phyloP scores from a whole-genome alignment of 2,797 vertebrate genomes.

The Coranthus polyacanthus region DNA sequence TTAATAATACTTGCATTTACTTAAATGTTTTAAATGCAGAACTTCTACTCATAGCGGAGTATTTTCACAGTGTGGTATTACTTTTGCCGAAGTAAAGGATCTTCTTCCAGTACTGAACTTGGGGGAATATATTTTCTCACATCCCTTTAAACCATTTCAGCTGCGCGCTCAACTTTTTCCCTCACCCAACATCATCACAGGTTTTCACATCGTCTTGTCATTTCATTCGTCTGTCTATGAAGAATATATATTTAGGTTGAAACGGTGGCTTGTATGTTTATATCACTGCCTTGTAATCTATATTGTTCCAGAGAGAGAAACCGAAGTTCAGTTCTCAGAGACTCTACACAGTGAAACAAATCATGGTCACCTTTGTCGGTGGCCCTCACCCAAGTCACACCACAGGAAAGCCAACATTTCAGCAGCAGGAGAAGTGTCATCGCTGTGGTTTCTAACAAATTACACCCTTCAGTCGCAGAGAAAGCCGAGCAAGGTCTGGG shows the following conservation, averaged over 20 bases:
- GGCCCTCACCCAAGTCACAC: conserved; percentile 53
- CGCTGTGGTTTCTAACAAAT: conserved; percentile 71
- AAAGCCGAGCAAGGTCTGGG: conserved; percentile 50
- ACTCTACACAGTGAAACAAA: conserved; percentile 8
- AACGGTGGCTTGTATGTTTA: conserved; percentile 45
- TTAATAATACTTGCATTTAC: too few relatives aligned
- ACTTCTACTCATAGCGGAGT: too few relatives aligned
- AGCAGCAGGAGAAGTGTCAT: conserved; percentile 65
- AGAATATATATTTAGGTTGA: conserved; percentile 22
- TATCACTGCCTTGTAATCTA: conserved; percentile 18
- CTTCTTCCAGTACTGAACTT: too few relatives aligned
- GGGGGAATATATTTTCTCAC: too few relatives aligned
- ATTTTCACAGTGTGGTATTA: too few relatives aligned
- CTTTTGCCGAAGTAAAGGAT: too few relatives aligned
- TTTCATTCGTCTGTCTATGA: conserved; percentile 16
- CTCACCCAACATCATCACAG: background rate
- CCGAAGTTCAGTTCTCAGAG: background rate
- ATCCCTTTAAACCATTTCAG: too few relatives aligned
- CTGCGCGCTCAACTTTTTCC: background rate
- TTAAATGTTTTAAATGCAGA: too few relatives aligned
- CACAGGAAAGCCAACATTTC: conserved; percentile 44
- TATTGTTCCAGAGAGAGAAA: background rate
- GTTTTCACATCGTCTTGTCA: conserved; percentile 1
- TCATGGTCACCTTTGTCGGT: conserved; percentile 33
- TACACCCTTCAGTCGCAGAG: conserved; percentile 62